Evolutionary conservation across 2,113 vertebrate genomes (phyloP), one percentile per base, ranked within the genome.

Genomic region (Conger conger): DNA sequence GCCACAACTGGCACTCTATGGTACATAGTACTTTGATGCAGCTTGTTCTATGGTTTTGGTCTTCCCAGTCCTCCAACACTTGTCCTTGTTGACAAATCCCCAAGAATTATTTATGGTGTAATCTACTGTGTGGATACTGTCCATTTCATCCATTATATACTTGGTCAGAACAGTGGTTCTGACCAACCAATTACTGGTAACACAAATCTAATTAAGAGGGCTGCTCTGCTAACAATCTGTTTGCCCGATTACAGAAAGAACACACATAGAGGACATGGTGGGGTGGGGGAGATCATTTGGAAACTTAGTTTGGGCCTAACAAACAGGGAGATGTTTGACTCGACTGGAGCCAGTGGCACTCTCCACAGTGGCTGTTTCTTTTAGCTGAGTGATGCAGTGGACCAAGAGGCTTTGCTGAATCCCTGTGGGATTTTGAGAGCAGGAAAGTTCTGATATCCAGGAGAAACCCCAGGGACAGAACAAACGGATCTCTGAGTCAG

Each of bases 161-260:
- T 7, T 6, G 36, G 33, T 18, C 18, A 38, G 76, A 36, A 38
- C 35, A 38, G 76, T 23, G n/a, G 36, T 0, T n/a, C 50, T 37
- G 42, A 35, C 78, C 36, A 79, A 37, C 77, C 40, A 76, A 76
- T 83, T 83, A 76, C 30, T 33, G 30, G 27, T 42, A 36, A 81
- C 57, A 33, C n/a, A 50, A 38, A 53, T 73, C 79, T 85, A 81
- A 85, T 85, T 45, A 85, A 73, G 33, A 4, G 37, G 23, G 0
- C 79, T 27, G 38, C 84, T 60, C 79, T 50, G 38, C 23, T 35
- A 23, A 35, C 18, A 53, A 79, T 83, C 82, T 77, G 82, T 83
- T 83, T 83, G 77, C 76, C 50, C 73, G 27, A 84, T 84, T 84
- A 84, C 76, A 84, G 35, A 27, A 23, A 37, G 73, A 84, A 60